Percentiles rank a stretch among this genome's conserved stretches.
Conservation (phyloP, 1,140 invertebrate species). For the Bombus waltoni region DNA sequence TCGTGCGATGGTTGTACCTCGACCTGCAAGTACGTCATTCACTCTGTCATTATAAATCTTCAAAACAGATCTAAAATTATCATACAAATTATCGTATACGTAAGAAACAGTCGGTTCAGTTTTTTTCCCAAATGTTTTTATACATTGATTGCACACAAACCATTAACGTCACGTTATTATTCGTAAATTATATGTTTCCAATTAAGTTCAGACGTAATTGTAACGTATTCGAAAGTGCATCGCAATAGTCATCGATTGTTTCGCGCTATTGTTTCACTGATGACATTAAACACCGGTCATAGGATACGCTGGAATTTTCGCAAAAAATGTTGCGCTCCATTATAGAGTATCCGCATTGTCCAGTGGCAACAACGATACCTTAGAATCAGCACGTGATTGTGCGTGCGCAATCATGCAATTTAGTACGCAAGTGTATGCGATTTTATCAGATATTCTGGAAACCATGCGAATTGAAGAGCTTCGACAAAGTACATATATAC, state of each 20-base stretch:
- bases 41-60: neutral
- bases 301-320: slow-evolving; percentile 11
- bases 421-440: too few species aligned
- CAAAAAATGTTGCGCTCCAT: neutral
- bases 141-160: neutral
- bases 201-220: neutral
- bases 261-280: neutral
- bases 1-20: neutral
- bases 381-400: slow-evolving; percentile 1
- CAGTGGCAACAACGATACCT: neutral
- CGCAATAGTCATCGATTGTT: neutral
- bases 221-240: neutral
- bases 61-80: slow-evolving; percentile 9
- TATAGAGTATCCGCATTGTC: too few species aligned
- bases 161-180: neutral
- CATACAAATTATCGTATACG: neutral
- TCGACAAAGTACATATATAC: too few species aligned
- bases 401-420: too few species aligned
- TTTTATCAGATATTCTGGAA: too few species aligned
- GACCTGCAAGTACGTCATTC: neutral
- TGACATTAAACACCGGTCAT: neutral
- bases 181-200: neutral
- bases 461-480: too few species aligned
- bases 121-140: neutral
- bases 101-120: neutral